A percentile compares a stretch with the other conserved stretches of the same genome.
Evolutionary conservation across 1,140 invertebrate species (phyloP).

Genomic region (Nylanderia fulva): DNA sequence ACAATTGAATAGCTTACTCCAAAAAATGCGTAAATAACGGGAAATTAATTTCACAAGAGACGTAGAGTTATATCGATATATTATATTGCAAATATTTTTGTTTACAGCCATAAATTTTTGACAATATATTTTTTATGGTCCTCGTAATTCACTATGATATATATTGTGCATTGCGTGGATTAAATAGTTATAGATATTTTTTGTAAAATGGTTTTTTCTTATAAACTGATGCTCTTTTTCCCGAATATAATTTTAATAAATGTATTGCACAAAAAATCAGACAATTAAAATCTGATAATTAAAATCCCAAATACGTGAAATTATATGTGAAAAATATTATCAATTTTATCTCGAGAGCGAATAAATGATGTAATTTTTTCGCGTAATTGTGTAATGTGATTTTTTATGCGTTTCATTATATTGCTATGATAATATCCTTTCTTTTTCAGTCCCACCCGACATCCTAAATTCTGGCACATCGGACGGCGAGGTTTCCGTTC

Average conservation of each 20-base stretch:
- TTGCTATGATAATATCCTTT: constrained; percentile 22
- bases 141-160: constrained; percentile 36
- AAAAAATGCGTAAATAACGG: neutral
- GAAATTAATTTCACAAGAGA: constrained; percentile 15
- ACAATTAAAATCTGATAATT: neutral
- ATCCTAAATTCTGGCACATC: constrained; percentile 88
- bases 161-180: constrained; percentile 6
- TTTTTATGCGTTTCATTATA: constrained; percentile 6
- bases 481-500: constrained; percentile 87
- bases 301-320: neutral
- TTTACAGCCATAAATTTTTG: constrained; percentile 36
- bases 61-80: neutral
- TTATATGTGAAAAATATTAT: neutral
- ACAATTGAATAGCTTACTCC: neutral
- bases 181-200: constrained; percentile 27
- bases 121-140: neutral
- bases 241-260: too few species aligned
- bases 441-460: constrained; percentile 88
- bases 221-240: too few species aligned
- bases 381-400: neutral
- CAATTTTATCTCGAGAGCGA: neutral
- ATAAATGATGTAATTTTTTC: neutral
- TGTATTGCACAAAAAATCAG: too few species aligned
- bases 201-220: constrained; percentile 17
- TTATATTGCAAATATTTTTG: constrained; percentile 16